phyloP scores from a whole-genome alignment of 2,113 vertebrate species.

The Mus spicilegus region DNA sequence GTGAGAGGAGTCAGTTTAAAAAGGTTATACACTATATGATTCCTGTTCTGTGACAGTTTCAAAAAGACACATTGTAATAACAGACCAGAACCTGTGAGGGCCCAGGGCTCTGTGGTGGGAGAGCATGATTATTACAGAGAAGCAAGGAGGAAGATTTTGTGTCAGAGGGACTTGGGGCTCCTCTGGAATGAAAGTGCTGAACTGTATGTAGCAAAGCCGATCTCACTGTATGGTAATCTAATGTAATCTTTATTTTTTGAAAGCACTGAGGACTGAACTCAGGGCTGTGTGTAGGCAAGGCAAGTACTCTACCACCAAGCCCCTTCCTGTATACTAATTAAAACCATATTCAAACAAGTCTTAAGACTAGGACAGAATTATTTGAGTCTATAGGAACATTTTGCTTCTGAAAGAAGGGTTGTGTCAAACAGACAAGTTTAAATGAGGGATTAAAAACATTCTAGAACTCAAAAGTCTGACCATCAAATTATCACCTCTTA shows the following conservation, averaged over 20 bases:
- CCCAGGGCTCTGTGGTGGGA: not conserved
- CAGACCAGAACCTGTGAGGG: not conserved
- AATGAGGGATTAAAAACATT: slow-evolving; percentile 48
- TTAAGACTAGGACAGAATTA: slow-evolving; percentile 36
- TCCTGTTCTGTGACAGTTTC: not conserved
- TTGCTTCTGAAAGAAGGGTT: not conserved
- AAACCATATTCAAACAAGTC: not conserved
- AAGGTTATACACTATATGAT: not conserved
- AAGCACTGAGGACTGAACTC: not conserved
- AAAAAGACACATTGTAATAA: not conserved
- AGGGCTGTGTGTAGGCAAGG: not conserved
- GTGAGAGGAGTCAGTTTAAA: not conserved
- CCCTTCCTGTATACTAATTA: not conserved
- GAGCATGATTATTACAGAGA: not conserved
- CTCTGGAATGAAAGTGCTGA: not conserved
- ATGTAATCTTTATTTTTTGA: not conserved
- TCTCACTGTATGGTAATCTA: not conserved
- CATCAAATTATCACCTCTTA: slow-evolving; percentile 59
- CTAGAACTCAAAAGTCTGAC: slow-evolving; percentile 51
- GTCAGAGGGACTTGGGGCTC: not conserved
- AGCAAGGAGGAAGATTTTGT: not conserved
- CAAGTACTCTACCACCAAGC: not conserved
- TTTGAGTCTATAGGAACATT: slow-evolving; percentile 2
- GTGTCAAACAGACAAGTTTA: slow-evolving; percentile 61
- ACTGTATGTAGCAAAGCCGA: not conserved